Percentiles rank a stretch among this genome's conserved stretches.
These are phyloP conservation scores for Phylloscopus collybita DNA, from an alignment of 2,797 vertebrate species.

Conservation along the genomic window DNA sequence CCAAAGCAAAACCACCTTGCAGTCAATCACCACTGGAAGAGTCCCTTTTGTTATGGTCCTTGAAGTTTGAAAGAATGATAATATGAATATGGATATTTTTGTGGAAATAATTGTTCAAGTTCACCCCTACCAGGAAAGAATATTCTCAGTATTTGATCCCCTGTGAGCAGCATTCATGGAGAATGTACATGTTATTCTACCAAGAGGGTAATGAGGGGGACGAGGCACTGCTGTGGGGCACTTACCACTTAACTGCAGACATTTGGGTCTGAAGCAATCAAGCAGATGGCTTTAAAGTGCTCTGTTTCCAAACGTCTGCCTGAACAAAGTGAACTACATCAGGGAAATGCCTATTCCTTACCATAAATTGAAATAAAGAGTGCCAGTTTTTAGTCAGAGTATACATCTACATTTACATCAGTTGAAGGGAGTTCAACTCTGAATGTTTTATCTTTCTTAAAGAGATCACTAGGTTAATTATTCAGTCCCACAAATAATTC, in stretches of 20 bases:
- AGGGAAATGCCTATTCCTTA: not conserved
- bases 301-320: not conserved
- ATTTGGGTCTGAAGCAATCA: not conserved
- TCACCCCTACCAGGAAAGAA: not conserved
- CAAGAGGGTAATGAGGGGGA: not conserved
- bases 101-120: not conserved
- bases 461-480: not conserved
- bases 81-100: not conserved
- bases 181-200: rapidly evolving
- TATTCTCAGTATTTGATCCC: not conserved
- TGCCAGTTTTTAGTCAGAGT: not conserved
- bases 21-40: not conserved
- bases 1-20: not conserved
- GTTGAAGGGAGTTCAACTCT: not conserved
- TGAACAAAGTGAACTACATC: not conserved
- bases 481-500: not conserved
- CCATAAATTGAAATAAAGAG: not conserved
- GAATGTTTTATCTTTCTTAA: not conserved
- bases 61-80: not conserved
- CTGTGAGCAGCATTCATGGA: rapidly evolving
- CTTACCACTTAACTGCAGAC: not conserved
- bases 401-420: not conserved
- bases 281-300: not conserved
- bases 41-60: not conserved
- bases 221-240: not conserved